These are phyloP conservation scores for Amia ocellicauda DNA, from an alignment of 2,113 vertebrate species.

Conservation along the genomic window DNA sequence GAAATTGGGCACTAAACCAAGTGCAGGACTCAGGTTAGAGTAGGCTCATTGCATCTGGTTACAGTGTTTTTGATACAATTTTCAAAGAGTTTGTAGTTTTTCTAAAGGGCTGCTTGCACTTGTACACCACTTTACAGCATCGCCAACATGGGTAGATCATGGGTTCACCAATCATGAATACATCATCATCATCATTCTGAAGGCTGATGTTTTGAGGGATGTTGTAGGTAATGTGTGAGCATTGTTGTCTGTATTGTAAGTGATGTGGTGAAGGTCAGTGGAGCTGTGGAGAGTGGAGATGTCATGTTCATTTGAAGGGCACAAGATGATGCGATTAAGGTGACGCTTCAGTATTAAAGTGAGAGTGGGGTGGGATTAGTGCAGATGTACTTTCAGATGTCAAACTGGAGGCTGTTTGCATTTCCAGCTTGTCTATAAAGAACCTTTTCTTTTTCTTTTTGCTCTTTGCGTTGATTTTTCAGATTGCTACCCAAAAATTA, in stretches of 20 bases:
- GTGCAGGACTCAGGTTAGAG: too few relatives aligned
- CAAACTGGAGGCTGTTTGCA: neutral
- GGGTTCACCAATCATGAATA: too few relatives aligned
- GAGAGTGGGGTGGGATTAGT: neutral
- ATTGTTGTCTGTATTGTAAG: constrained; percentile 6
- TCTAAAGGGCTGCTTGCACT: too few relatives aligned
- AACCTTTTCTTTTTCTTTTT: constrained; percentile 9
- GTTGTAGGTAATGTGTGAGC: constrained; percentile 20
- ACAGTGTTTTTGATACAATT: too few relatives aligned
- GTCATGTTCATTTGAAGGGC: neutral
- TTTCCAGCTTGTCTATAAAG: constrained; percentile 28
- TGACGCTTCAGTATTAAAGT: neutral
- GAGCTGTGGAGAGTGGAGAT: neutral
- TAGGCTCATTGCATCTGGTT: too few relatives aligned
- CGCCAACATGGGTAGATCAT: too few relatives aligned
- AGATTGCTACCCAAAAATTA: constrained; percentile 3
- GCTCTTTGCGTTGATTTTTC: neutral
- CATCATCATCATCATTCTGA: too few relatives aligned
- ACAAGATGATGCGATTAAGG: neutral
- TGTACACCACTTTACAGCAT: too few relatives aligned
- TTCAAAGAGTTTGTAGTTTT: too few relatives aligned
- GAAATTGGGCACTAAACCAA: too few relatives aligned
- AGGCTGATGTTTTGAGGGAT: neutral
- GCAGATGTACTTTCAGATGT: neutral
- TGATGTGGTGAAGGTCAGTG: neutral